Evolutionary conservation across 2,113 vertebrate species (phyloP).

Genomic region (western clawed frog (Xenopus tropicalis)): DNA sequence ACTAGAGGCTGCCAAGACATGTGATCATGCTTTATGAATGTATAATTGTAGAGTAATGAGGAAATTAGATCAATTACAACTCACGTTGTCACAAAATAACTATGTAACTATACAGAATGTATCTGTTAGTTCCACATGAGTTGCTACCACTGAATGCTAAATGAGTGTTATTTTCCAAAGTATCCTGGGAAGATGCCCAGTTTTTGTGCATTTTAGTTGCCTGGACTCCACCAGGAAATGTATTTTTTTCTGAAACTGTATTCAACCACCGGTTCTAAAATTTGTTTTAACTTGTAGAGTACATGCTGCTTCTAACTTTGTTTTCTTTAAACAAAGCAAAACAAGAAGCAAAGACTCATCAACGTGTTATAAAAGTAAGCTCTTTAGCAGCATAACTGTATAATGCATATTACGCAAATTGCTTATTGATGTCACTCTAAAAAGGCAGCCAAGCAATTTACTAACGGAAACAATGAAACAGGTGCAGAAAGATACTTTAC

Average conservation of each 20-base stretch:
- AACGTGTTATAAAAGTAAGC: no score
- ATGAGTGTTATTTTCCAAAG: constrained; percentile 30
- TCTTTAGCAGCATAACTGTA: background rate
- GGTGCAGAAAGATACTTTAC: constrained; percentile 27
- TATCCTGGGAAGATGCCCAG: constrained; percentile 30
- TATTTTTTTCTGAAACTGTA: background rate
- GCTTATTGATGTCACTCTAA: constrained; percentile 25
- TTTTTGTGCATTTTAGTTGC: constrained; percentile 25
- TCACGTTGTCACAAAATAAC: constrained; percentile 23
- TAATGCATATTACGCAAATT: background rate
- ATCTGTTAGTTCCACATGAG: constrained; percentile 36
- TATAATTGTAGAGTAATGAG: constrained; percentile 30
- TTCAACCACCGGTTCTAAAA: no score
- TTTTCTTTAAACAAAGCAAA: background rate
- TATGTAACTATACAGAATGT: constrained; percentile 32
- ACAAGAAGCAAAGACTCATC: background rate
- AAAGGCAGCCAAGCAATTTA: constrained; percentile 40
- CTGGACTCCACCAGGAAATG: constrained; percentile 23
- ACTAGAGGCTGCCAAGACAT: constrained; percentile 7
- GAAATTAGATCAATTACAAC: constrained; percentile 32
- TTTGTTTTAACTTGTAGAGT: no score
- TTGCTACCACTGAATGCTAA: constrained; percentile 30
- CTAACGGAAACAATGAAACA: constrained; percentile 39
- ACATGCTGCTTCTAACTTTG: no score
- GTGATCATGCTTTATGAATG: constrained; percentile 34